Evolutionary conservation across 1,140 invertebrate genomes (phyloP), one percentile per base, ranked within the genome.

Genomic region (Drosophila nebulosa): DNA sequence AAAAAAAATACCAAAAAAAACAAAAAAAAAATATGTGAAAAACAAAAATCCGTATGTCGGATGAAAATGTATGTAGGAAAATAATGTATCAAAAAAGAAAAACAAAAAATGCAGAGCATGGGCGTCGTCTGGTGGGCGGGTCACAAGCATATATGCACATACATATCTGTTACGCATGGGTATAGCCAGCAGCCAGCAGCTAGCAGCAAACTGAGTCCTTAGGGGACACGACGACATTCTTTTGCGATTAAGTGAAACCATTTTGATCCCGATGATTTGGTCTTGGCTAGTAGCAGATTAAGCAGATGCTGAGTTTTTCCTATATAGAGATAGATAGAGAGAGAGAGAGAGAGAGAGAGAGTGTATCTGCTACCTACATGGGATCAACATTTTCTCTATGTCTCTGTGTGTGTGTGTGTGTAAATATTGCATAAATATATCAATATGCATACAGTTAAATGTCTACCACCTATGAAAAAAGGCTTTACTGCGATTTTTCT

Each of bases 1-100:
- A 61, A 57, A 68, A 62, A 60, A 60, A 16, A 58, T 7, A 10
- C 1, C n/a, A n/a, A 4, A 67, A 64, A 64, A 69, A 60, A 46
- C 26, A 30, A 27, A 57, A 68, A 61, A 57, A 68, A 62, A 60
- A 60, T 14, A 58, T 7, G 12, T 7, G 57, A 6, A 32, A 39
- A 1, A 16, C 12, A 39, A 5, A 39, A 0, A 39, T 4, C 10
- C 4, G 10, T 14, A 18, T 16, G 9, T 7, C n/a, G n/a, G n/a
- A 14, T 4, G 4, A 4, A 36, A 36, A 10, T 21, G 1, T 7
- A 10, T 18, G 39, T 21, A 21, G 39, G 7, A 46, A 46, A 46
- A 46, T 46, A 21, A 46, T 46, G 39, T 21, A 46, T 46, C 39
- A 46, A 46, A 18, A 42, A 46, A 9, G 7, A 30, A 30, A 30